Conservation (phyloP, 2,888 invertebrate genomes). For the Caenorhabditis afra region DNA sequence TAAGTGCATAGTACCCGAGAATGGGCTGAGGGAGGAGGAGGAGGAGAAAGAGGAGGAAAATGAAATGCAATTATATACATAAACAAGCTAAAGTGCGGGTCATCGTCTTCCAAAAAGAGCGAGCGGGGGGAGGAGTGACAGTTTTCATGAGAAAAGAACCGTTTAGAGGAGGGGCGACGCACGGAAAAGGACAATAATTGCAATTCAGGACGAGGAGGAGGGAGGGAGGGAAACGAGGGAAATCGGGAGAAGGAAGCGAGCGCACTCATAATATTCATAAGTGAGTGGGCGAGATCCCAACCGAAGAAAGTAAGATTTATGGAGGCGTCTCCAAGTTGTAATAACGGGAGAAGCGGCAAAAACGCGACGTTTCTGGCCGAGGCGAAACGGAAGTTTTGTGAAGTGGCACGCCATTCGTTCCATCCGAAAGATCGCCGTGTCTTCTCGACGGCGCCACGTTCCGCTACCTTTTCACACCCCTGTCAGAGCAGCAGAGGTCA, state of each 20-base stretch:
- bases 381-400: constrained; percentile 8
- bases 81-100: constrained; percentile 60
- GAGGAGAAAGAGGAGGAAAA: constrained; percentile 1
- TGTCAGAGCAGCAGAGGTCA: no score
- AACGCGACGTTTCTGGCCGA: constrained; percentile 16
- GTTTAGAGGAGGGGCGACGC: constrained; percentile 30
- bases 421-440: no score
- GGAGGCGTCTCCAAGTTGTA: constrained; percentile 23
- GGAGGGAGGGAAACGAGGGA: constrained; percentile 11
- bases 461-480: no score
- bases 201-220: constrained; percentile 1
- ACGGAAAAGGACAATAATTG: constrained; percentile 17
- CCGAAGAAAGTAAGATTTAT: constrained; percentile 46
- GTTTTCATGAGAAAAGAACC: constrained; percentile 19
- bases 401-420: no score
- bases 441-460: no score
- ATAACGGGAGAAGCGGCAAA: constrained; percentile 11
- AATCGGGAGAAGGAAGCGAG: constrained; percentile 1
- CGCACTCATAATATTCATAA: constrained; percentile 20
- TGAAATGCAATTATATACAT: constrained; percentile 58
- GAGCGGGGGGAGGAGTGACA: constrained; percentile 21
- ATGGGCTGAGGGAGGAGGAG: not conserved
- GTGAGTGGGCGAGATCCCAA: constrained; percentile 6
- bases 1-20: constrained; percentile 26
- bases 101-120: constrained; percentile 27